phyloP scores from a whole-genome alignment of 1,140 invertebrate genomes.

The Dendroctonus valens region DNA sequence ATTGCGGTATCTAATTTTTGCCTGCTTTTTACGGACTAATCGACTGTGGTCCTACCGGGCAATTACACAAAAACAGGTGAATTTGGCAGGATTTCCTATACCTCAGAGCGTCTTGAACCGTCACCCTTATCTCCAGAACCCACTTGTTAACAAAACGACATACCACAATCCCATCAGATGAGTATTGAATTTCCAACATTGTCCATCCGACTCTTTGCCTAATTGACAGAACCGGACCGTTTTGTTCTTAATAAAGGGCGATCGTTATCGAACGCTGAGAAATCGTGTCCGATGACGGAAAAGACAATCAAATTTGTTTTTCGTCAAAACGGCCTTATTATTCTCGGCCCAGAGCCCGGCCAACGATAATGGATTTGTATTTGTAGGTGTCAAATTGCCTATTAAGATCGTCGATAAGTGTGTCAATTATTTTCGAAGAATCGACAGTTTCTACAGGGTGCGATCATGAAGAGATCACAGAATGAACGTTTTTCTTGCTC shows the following conservation, averaged over 20 bases:
- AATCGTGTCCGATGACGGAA: slow-evolving; percentile 23
- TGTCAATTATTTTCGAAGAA: slow-evolving; percentile 3
- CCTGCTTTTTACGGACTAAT: too few species aligned
- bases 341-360: slow-evolving; percentile 1
- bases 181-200: slow-evolving; percentile 10
- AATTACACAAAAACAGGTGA: too few species aligned
- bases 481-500: too few species aligned
- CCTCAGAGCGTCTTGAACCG: too few species aligned
- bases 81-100: too few species aligned
- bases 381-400: slow-evolving; percentile 28
- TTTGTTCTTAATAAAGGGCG: slow-evolving; percentile 16
- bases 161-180: neutral
- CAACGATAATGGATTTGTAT: slow-evolving; percentile 21
- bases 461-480: too few species aligned
- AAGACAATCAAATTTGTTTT: slow-evolving; percentile 27
- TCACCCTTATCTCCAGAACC: too few species aligned
- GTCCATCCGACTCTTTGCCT: slow-evolving; percentile 1
- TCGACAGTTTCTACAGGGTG: neutral
- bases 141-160: too few species aligned
- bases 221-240: slow-evolving; percentile 19
- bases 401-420: slow-evolving; percentile 23
- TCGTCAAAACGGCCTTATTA: slow-evolving; percentile 19
- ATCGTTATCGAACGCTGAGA: slow-evolving; percentile 20
- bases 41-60: too few species aligned
- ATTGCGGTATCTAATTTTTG: too few species aligned